Base-by-base conservation (phyloP, 2,113 vertebrate genomes). In the Gymnobelideus leadbeateri region DNA sequence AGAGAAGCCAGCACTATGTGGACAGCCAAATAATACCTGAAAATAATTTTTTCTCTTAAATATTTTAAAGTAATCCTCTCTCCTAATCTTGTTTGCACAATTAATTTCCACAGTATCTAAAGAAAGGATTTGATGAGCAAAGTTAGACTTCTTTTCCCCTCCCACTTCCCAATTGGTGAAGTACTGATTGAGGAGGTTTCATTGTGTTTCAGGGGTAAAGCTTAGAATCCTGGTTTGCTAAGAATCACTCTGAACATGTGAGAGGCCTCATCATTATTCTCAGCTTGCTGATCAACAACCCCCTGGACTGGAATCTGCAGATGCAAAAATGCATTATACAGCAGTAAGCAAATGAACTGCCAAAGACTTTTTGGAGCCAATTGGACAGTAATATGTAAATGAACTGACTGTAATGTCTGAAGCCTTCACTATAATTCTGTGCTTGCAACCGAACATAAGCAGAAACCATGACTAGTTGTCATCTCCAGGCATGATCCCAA, bases 281-380 rank as follows among this genome's bases (percentile, higher is more conserved):
- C 49, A 31, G 47, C 89, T 51, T 90, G 89, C 46, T 0, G 25
- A 51, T 90, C 24, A 90, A 49, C 89, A 50, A 50, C 46, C 89
- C 49, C 89, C 47, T 50, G 46, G 49, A 90, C 49, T 90, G 28
- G 47, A 90, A 90, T 90, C 50, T 90, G 89, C 89, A 90, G 89
- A 90, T 90, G 89, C 89, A 51, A 49, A 51, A 90, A 49, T 49
- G 68, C 68, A 84, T 90, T 51, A 90, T 47, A 90, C 46, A 49
- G 46, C 46, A 90, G 26, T 90, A 90, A 90, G 89, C 89, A 90
- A 47, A 90, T 90, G 89, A 90, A 90, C 89, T 90, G 89, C 49
- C 89, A 90, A 51, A 51, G 89, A 90, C 28, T 47, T 51, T 49
- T 47, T 90, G 50, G 89, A 90, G 89, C 89, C 89, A 51, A 84